Conservation (phyloP, 2,797 vertebrate genomes). For the Syndactyla subalaris region DNA sequence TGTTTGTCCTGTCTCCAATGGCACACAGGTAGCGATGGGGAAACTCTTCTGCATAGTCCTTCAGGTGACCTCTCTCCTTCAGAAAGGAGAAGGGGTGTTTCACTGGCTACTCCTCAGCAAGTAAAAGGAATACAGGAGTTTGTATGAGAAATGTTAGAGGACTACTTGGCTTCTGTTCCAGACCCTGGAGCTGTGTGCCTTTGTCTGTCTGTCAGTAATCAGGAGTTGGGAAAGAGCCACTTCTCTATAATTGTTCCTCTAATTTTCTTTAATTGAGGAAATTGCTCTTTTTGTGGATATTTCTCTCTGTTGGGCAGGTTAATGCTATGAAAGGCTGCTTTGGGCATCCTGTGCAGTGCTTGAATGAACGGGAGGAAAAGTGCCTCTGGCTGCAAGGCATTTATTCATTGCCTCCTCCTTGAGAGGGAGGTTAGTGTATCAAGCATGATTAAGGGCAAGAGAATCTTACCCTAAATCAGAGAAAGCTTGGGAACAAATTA, state of each 20-base stretch:
- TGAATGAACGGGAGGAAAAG: background rate
- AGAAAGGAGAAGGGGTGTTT: background rate
- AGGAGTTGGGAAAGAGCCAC: background rate
- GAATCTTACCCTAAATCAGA: conserved; percentile 2
- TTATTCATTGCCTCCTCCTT: conserved; percentile 30
- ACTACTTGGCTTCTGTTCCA: background rate
- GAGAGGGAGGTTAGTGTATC: background rate
- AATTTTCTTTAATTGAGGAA: background rate
- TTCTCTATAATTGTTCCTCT: background rate
- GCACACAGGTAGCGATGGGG: fast-evolving
- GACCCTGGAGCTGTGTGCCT: background rate
- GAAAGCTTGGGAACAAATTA: conserved; percentile 6
- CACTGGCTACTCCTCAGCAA: background rate
- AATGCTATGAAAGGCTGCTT: background rate
- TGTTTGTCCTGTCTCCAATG: background rate
- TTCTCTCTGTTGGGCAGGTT: background rate
- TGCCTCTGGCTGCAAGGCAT: background rate
- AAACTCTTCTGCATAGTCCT: background rate
- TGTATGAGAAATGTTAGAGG: background rate
- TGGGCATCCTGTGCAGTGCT: background rate
- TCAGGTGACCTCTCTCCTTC: background rate
- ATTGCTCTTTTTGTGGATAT: background rate
- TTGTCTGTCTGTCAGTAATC: background rate
- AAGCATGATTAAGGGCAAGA: background rate
- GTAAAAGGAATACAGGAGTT: background rate